A percentile compares a stretch with the other conserved stretches of the same genome.
Evolutionary conservation across 1,140 invertebrate species (phyloP).

Genomic region (Drosophila miranda): DNA sequence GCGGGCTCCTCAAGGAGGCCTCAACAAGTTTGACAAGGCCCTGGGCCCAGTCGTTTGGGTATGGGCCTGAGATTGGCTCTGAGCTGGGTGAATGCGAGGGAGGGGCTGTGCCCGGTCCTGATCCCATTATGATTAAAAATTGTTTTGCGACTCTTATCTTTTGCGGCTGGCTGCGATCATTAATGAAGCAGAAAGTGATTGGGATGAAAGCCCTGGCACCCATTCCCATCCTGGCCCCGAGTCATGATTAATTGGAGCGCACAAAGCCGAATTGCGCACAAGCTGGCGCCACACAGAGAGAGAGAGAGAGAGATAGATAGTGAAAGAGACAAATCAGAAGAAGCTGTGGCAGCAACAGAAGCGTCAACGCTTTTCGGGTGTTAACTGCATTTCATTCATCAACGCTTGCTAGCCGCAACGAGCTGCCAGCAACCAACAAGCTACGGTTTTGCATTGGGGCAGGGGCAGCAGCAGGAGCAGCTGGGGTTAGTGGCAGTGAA

Average conservation of each 20-base stretch:
- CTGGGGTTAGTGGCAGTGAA: constrained; percentile 9
- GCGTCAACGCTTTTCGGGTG: constrained; percentile 56
- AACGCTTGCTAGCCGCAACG: constrained; percentile 74
- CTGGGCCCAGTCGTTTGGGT: neutral
- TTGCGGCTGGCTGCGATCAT: constrained; percentile 55
- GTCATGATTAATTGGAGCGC: constrained; percentile 68
- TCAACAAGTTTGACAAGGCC: constrained; percentile 74
- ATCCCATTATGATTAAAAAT: constrained; percentile 78
- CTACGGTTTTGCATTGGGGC: neutral
- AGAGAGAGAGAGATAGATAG: too few species aligned
- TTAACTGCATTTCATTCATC: constrained; percentile 80
- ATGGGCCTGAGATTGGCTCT: neutral
- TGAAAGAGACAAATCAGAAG: constrained; percentile 52
- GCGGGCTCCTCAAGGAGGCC: constrained; percentile 50
- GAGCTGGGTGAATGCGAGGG: neutral
- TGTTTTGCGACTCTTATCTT: constrained; percentile 65
- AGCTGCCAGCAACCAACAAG: constrained; percentile 31
- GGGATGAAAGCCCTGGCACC: constrained; percentile 7
- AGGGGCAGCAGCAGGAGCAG: constrained; percentile 1
- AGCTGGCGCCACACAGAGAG: constrained; percentile 22
- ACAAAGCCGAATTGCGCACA: constrained; percentile 38
- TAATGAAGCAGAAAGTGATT: constrained; percentile 62
- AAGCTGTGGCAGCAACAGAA: constrained; percentile 23
- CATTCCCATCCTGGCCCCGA: constrained; percentile 12
- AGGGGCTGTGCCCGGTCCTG: neutral